Evolutionary conservation across 2,888 invertebrate genomes (phyloP).

Genomic region (Alentia gelatinosa): DNA sequence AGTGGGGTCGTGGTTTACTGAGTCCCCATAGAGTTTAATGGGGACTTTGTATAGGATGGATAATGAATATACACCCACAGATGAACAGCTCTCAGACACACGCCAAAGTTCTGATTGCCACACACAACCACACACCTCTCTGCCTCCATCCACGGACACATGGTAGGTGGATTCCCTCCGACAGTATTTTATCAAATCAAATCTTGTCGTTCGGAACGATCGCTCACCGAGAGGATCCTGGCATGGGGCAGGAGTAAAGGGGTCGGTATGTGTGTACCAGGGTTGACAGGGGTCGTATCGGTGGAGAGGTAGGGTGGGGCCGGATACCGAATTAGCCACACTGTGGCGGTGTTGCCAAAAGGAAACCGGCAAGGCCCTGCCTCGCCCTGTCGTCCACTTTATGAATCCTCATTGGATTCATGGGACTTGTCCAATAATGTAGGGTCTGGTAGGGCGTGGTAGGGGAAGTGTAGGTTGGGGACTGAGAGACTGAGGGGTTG

Average conservation of each 20-base stretch:
- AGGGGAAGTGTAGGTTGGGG: neutral
- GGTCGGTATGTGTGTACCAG: neutral
- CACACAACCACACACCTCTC: neutral
- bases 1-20: too few species aligned
- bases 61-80: too few species aligned
- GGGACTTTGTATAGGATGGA: too few species aligned
- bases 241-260: neutral
- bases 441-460: neutral
- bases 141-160: neutral
- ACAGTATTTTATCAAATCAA: constrained; percentile 14
- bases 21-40: too few species aligned
- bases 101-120: too few species aligned
- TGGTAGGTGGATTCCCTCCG: too few species aligned
- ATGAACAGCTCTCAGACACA: too few species aligned
- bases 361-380: neutral
- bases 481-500: neutral
- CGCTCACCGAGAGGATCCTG: neutral
- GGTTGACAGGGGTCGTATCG: neutral
- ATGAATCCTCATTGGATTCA: neutral
- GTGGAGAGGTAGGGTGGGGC: neutral
- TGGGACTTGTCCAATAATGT: neutral
- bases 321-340: neutral
- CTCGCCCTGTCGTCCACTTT: neutral
- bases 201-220: neutral
- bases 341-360: neutral